Conservation (phyloP, 2,797 vertebrate species). For the Cephalopachus bancanus region DNA sequence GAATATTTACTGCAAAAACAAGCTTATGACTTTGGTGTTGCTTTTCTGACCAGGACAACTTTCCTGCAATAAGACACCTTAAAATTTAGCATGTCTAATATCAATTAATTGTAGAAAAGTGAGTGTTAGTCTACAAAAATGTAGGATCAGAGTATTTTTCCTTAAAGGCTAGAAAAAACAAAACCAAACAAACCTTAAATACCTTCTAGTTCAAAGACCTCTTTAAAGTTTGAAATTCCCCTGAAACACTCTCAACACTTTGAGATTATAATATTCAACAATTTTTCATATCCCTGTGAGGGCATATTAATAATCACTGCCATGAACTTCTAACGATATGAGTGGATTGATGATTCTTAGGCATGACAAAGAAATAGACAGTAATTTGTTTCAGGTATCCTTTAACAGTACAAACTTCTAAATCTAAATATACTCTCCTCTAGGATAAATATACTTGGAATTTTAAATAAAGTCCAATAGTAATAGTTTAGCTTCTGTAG, state of each 20-base stretch:
- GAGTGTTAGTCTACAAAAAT: not conserved
- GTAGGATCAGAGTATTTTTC: not conserved
- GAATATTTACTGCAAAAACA: not conserved
- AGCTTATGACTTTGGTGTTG: not conserved
- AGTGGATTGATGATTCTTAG: not conserved
- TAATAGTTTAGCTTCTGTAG: not conserved
- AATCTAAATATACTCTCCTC: not conserved
- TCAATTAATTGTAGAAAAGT: not conserved
- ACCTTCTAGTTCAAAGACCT: not conserved
- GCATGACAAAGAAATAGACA: not conserved
- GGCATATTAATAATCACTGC: not conserved
- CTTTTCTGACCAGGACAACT: not conserved
- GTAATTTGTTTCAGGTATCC: not conserved
- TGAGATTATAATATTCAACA: not conserved
- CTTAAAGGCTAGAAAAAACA: not conserved
- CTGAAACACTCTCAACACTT: not conserved
- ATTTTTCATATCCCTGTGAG: not conserved
- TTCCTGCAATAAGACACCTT: not conserved
- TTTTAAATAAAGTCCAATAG: not conserved
- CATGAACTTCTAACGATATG: not conserved
- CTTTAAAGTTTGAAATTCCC: not conserved
- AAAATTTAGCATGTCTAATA: slow-evolving; percentile 20
- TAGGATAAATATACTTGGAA: too few relatives aligned
- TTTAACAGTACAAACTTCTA: not conserved
- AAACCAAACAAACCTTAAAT: not conserved